These are phyloP conservation scores for Hylyphantes graminicola DNA, from an alignment of 1,140 invertebrate species.

Conservation along the genomic window DNA sequence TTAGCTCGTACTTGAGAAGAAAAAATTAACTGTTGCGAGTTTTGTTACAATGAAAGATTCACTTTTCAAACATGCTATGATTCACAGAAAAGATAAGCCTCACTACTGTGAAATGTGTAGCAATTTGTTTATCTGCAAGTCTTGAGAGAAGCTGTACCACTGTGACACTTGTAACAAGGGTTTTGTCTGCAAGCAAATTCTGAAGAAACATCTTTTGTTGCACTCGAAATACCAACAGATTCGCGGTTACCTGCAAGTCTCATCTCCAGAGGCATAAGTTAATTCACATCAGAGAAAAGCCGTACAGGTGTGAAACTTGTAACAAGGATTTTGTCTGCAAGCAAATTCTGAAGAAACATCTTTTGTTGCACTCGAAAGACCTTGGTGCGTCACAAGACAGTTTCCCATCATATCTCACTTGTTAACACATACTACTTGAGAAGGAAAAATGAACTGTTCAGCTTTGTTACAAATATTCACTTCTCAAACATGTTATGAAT, in stretches of 20 bases:
- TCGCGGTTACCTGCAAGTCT: slow-evolving; percentile 71
- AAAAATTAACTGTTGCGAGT: slow-evolving; percentile 94
- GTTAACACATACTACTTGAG: slow-evolving; percentile 94
- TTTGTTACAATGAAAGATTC: slow-evolving; percentile 97
- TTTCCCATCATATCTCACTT: slow-evolving; percentile 98
- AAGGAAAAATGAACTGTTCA: slow-evolving; percentile 95
- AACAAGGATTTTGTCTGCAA: slow-evolving; percentile 10
- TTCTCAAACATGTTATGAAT: slow-evolving; percentile 98
- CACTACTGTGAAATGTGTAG: slow-evolving; percentile 16
- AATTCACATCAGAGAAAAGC: too few relatives aligned
- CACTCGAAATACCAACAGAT: slow-evolving; percentile 75
- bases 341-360: slow-evolving; percentile 8
- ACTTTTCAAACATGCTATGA: slow-evolving; percentile 97
- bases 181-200: slow-evolving; percentile 4
- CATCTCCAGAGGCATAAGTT: too few relatives aligned
- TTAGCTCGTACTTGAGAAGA: slow-evolving; percentile 93
- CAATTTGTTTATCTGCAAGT: neutral
- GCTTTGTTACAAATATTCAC: slow-evolving; percentile 94
- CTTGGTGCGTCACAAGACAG: slow-evolving; percentile 73
- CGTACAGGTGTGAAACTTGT: slow-evolving; percentile 17
- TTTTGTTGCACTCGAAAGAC: neutral
- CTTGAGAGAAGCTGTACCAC: slow-evolving; percentile 5
- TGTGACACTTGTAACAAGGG: slow-evolving; percentile 24
- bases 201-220: neutral
- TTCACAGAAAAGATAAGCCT: slow-evolving; percentile 89